A percentile compares a stretch with the other conserved stretches of the same genome.
Evolutionary conservation across 1,140 invertebrate species (phyloP).

Genomic region (Bombus turneri): DNA sequence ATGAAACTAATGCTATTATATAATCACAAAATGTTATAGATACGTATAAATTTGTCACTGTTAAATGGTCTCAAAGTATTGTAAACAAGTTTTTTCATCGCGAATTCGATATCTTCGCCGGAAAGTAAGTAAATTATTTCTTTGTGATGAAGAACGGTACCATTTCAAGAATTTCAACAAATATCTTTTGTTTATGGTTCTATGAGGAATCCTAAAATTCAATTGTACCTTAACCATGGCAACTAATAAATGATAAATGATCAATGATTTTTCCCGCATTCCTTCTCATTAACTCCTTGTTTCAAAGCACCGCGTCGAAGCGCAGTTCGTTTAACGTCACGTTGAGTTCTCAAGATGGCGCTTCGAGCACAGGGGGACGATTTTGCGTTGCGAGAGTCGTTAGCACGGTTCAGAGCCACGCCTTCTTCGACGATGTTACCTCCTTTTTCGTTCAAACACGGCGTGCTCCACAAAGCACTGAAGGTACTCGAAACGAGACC

Average conservation of each 20-base stretch:
- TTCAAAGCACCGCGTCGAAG: slow-evolving; percentile 43
- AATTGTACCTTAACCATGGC: slow-evolving; percentile 11
- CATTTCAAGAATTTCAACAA: neutral
- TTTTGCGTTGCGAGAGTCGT: slow-evolving; percentile 71
- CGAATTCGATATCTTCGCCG: neutral
- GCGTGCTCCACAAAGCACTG: slow-evolving; percentile 35
- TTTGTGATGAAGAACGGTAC: neutral
- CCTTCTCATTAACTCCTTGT: slow-evolving; percentile 62
- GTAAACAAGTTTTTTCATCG: neutral
- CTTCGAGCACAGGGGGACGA: slow-evolving; percentile 49
- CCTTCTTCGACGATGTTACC: slow-evolving; percentile 63
- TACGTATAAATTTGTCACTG: no score
- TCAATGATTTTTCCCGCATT: slow-evolving; percentile 49
- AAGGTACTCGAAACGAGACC: slow-evolving; percentile 62
- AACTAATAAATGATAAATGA: slow-evolving; percentile 56
- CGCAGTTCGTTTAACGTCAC: slow-evolving; percentile 71
- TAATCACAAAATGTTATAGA: no score
- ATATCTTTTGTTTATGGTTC: neutral
- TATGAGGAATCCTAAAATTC: slow-evolving; percentile 36
- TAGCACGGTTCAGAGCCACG: slow-evolving; percentile 74
- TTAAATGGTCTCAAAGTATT: neutral
- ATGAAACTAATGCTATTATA: no score
- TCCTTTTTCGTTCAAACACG: slow-evolving; percentile 57
- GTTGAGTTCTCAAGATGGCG: slow-evolving; percentile 70
- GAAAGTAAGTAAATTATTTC: neutral